A percentile compares a stretch with the other conserved stretches of the same genome.
Evolutionary conservation across 2,113 vertebrate genomes (phyloP).

Genomic region (Bos indicus): DNA sequence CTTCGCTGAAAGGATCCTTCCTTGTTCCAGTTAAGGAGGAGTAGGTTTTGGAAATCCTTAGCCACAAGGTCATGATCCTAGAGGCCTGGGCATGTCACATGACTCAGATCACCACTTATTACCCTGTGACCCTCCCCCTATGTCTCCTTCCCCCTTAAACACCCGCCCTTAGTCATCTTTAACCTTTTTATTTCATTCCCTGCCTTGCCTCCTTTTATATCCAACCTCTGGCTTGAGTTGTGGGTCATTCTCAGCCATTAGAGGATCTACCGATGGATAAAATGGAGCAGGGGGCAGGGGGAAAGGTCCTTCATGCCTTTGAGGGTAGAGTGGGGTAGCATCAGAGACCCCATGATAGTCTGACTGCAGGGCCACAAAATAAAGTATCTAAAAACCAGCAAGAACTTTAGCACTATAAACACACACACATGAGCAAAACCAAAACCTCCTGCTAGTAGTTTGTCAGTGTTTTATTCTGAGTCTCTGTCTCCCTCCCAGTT

Average conservation of each 20-base stretch:
- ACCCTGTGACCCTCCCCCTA: not conserved
- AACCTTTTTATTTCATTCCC: not conserved
- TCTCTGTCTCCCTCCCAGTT: not conserved
- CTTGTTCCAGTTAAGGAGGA: not conserved
- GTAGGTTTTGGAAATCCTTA: not conserved
- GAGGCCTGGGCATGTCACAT: not conserved
- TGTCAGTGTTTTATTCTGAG: not conserved
- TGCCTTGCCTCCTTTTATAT: not conserved
- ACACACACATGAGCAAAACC: not conserved
- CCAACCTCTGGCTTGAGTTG: not conserved
- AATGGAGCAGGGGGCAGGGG: too few relatives aligned
- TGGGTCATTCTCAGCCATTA: not conserved
- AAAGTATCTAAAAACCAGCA: not conserved
- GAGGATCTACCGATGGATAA: too few relatives aligned
- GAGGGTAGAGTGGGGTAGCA: not conserved
- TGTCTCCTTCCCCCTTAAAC: not conserved
- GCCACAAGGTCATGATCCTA: not conserved
- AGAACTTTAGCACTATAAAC: not conserved
- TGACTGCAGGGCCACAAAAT: not conserved
- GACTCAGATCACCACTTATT: not conserved
- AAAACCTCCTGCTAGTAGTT: not conserved
- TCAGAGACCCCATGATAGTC: not conserved
- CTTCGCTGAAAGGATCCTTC: not conserved
- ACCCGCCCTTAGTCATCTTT: not conserved
- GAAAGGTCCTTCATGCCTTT: not conserved